phyloP scores from a whole-genome alignment of 2,113 vertebrate species.

The Bubo scandiacus region DNA sequence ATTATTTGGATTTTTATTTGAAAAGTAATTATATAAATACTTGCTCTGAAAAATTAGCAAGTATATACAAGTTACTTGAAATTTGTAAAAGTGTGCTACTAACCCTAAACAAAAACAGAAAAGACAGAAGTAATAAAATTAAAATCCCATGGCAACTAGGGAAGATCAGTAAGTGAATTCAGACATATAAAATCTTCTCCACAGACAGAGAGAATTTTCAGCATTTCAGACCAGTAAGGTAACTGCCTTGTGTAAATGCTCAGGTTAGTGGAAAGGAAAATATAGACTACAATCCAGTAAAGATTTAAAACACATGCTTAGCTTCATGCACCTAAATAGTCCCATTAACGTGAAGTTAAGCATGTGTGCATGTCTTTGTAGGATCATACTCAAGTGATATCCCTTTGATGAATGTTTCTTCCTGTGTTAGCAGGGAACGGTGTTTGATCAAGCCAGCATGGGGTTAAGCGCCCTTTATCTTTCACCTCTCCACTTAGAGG shows the following conservation, averaged over 20 bases:
- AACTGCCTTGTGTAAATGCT: not conserved
- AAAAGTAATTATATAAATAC: not conserved
- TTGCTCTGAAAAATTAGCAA: not conserved
- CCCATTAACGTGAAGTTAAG: constrained; percentile 32
- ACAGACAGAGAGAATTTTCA: not conserved
- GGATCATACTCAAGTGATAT: constrained; percentile 37
- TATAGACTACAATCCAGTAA: not conserved
- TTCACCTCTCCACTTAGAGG: not conserved
- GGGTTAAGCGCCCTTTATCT: constrained; percentile 37
- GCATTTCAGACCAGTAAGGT: constrained; percentile 13
- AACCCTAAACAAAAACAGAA: not conserved
- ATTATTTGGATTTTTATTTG: not conserved
- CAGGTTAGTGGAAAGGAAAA: constrained; percentile 46
- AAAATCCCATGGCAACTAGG: not conserved
- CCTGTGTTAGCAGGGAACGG: constrained; percentile 41
- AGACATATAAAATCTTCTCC: constrained; percentile 15
- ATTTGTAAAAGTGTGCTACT: not conserved
- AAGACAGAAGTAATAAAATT: not conserved
- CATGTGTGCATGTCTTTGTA: constrained; percentile 32
- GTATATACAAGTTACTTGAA: not conserved
- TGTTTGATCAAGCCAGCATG: constrained; percentile 59
- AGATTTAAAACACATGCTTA: constrained; percentile 63
- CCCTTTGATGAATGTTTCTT: constrained; percentile 61
- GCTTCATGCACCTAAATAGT: constrained; percentile 42
- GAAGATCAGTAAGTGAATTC: not conserved